Base-by-base conservation (phyloP, 35 echinoderm and acorn worm species). In the Ptychodera flava region DNA sequence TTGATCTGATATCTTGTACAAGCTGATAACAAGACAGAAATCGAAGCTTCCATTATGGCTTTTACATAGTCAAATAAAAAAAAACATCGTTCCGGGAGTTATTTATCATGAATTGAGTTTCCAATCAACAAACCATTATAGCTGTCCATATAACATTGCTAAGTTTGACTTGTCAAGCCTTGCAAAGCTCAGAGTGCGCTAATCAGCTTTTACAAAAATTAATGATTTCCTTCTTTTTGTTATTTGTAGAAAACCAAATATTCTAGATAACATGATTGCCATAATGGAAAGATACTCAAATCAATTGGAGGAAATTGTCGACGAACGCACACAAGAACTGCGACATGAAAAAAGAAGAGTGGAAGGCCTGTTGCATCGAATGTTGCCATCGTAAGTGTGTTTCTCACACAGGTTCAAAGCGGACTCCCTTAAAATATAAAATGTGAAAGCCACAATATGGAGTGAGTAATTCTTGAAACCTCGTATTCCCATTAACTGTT, bases 231-330 rank as follows among this genome's bases (percentile, higher is more conserved):
- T n/a, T n/a, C n/a, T n/a, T n/a, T n/a, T n/a, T n/a, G n/a, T n/a
- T n/a, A n/a, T n/a, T n/a, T n/a, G n/a, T 34, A 98, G 95, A 88
- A 98, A 98, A 87, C 92, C 95, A 28, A 97, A 98, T 83, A 98
- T 98, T 37, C 81, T 98, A 84, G 95, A 98, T 35, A 98, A 98
- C 88, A 98, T 98, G 95, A 92, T 98, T 64, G 85, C 95, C 32
- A 98, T 98, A 85, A 98, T 98, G 95, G 95, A 98, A 79, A 87
- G 95, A 0, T 98, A 98, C 85, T 94, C 92, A 34, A 98, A 98
- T 88, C 93, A 98, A 79, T 81, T 98, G 64, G 95, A 98, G 80
- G 95, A 98, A 77, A 82, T 98, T 32, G 95, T 98, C 1, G 95
- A 98, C 31, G 95, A 98, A 77, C 86, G 95, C 0, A 98, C 95